Evolutionary conservation across 2,888 invertebrate species (phyloP), one percentile per base, ranked within the genome.

Genomic region (Leucania comma): DNA sequence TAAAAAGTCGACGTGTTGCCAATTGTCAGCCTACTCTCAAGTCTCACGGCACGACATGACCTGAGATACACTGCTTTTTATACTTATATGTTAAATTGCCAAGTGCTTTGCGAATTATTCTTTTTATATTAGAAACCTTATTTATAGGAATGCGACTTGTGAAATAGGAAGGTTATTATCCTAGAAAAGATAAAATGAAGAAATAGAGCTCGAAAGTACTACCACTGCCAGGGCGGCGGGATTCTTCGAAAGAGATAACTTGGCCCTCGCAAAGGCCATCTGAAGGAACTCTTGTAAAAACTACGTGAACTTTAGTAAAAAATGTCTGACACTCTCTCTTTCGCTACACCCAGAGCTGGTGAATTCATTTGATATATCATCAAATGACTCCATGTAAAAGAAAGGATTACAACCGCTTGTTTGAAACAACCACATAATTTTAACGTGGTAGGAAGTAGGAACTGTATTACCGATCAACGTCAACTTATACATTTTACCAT

Each of bases 41-140:
- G 80, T 76, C 80, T 76, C 80, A 80, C 80, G 80, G 65, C 74
- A 76, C 53, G 65, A 78, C 57, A 61, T 79, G 75, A 73, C 80
- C 80, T 59, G 74, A 66, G 65, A 73, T 58, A 75, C 60, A 61
- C 51, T 53, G 56, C 26, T 73, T 75, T 62, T 62, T 53, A 42
- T 56, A 35, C 8, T 35, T 12, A 57, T 61, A 29, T 61, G 74
- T 73, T 53, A 72, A 57, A 58, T 62, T 72, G 26, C 51, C 50
- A 78, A 70, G 50, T 42, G 22, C 68, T 72, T 51, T 46, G 68
- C 26, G 64, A 67, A 51, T 58, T 58, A 17, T 51, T 9, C 12
- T 51, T 75, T 72, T 75, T 75, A 26, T 72, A 32, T 32, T 57
- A 6, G 5, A 32, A 50, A 57, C 12, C 6, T 22, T 5, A 48